Conservation (phyloP, 2,797 vertebrate genomes). For the Micrastur ruficollis region DNA sequence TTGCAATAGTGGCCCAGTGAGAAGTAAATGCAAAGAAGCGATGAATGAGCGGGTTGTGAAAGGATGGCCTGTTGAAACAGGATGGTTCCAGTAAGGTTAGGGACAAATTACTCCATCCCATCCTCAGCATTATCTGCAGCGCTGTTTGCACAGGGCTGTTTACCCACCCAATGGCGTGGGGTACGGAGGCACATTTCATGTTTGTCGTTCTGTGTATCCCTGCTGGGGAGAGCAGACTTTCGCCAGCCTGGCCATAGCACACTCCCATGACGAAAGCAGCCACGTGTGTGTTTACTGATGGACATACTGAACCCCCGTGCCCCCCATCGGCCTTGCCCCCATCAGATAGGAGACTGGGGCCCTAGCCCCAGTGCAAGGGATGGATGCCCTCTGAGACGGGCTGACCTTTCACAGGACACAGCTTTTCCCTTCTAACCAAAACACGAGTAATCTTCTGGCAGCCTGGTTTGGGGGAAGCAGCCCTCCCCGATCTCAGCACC, state of each 20-base stretch:
- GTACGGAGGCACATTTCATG: neutral
- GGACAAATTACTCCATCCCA: neutral
- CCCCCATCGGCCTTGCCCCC: neutral
- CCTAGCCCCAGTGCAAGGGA: neutral
- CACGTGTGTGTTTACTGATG: neutral
- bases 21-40: neutral
- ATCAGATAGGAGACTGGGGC: neutral
- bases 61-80: neutral
- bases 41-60: neutral
- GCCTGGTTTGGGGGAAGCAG: neutral
- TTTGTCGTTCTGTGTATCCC: neutral
- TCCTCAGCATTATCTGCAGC: neutral
- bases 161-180: neutral
- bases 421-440: neutral
- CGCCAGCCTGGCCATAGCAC: neutral
- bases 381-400: neutral
- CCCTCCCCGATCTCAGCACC: neutral
- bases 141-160: slow-evolving; percentile 27
- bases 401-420: neutral
- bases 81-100: neutral
- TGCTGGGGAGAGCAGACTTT: neutral
- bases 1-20: neutral
- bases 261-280: neutral
- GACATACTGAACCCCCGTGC: neutral
- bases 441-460: fast-evolving